phyloP scores from a whole-genome alignment of 2,113 vertebrate genomes.

The Toxostoma redivivum region DNA sequence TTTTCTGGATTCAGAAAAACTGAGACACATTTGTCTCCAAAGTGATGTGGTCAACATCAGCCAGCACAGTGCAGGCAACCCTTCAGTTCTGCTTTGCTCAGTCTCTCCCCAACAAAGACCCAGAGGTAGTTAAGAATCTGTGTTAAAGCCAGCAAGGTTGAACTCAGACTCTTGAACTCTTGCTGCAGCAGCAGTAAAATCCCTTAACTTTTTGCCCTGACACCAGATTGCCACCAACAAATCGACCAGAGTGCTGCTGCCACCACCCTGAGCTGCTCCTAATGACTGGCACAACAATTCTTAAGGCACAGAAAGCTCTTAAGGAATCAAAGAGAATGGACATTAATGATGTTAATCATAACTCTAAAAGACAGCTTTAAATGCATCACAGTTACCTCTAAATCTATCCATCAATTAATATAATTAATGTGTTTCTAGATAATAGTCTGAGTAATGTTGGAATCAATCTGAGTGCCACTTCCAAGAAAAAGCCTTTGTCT shows the following conservation, averaged over 20 bases:
- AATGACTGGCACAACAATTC: not conserved
- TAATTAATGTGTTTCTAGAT: not conserved
- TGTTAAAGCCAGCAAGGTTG: not conserved
- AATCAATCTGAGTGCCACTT: not conserved
- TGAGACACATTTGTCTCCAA: not conserved
- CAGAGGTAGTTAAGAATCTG: not conserved
- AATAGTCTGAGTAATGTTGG: not conserved
- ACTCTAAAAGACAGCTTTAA: not conserved
- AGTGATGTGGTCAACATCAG: not conserved
- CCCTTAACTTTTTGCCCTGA: not conserved
- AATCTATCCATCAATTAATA: not conserved
- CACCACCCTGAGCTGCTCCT: not conserved
- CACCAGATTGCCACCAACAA: not conserved
- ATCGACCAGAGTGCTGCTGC: not conserved
- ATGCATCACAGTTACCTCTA: not conserved
- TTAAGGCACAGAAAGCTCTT: not conserved
- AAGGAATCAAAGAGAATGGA: not conserved
- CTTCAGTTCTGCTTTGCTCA: not conserved
- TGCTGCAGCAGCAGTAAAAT: not conserved
- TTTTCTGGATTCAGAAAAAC: not conserved
- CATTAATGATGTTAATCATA: not conserved
- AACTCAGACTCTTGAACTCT: not conserved
- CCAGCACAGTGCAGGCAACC: not conserved
- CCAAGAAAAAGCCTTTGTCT: not conserved
- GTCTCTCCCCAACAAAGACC: not conserved